phyloP scores from a whole-genome alignment of 2,888 invertebrate genomes.

The Trimorus sp. region DNA sequence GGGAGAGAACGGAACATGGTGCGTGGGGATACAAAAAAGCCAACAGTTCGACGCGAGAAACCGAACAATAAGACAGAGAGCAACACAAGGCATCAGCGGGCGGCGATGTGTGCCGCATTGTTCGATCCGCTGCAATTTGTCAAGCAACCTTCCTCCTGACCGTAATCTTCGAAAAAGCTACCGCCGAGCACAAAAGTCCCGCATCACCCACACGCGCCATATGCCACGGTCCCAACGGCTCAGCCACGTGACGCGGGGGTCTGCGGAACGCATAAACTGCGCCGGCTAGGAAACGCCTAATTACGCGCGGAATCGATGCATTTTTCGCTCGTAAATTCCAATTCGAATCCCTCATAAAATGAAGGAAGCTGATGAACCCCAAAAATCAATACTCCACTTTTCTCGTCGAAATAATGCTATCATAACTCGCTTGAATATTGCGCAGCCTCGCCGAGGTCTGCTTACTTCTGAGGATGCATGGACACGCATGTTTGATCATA shows the following conservation, averaged over 20 bases:
- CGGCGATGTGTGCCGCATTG: conserved; percentile 28
- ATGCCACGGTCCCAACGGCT: conserved; percentile 65
- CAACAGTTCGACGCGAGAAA: conserved; percentile 2
- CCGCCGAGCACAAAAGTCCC: conserved; percentile 33
- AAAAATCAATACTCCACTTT: conserved; percentile 38
- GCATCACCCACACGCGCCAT: conserved; percentile 61
- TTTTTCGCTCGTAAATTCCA: conserved; percentile 31
- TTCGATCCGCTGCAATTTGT: conserved; percentile 33
- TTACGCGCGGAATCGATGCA: conserved; percentile 57
- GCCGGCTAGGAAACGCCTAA: conserved; percentile 58
- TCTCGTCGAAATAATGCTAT: too few relatives aligned
- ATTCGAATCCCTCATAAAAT: too few relatives aligned
- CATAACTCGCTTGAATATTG: conserved; percentile 9
- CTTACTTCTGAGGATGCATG: conserved; percentile 62
- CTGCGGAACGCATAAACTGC: conserved; percentile 50
- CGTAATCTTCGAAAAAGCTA: conserved; percentile 37
- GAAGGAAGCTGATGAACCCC: too few relatives aligned
- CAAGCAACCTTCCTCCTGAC: conserved; percentile 35
- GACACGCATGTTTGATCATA: conserved; percentile 67
- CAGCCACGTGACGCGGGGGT: conserved; percentile 64
- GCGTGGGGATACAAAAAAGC: too few relatives aligned
- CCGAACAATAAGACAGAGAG: conserved; percentile 24
- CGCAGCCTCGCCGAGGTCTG: conserved; percentile 50
- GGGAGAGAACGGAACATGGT: too few relatives aligned
- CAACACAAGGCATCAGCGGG: conserved; percentile 22